A percentile compares a stretch with the other conserved stretches of the same genome.
Evolutionary conservation across 2,113 vertebrate species (phyloP).

Genomic region (Megaceryle torquata): DNA sequence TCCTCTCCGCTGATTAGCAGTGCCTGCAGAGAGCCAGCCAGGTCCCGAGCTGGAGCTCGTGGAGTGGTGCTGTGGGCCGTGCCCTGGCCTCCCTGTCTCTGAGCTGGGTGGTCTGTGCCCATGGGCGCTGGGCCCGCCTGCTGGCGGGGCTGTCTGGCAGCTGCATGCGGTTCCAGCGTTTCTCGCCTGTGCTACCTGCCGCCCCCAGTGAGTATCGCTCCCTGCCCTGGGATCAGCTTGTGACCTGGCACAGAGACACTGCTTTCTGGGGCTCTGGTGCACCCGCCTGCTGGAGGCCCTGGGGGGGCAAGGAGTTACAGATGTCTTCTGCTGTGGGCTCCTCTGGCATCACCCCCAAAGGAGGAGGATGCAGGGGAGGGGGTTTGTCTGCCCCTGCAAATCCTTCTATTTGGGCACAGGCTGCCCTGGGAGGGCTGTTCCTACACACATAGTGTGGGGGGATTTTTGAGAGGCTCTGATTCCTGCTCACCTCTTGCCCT

Average conservation of each 20-base stretch:
- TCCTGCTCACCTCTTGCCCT: not conserved
- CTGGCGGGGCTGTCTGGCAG: slow-evolving; percentile 34
- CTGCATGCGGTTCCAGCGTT: slow-evolving; percentile 31
- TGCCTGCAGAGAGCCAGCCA: not conserved
- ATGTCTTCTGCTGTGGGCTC: not conserved
- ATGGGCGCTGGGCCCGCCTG: not conserved
- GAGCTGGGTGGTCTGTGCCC: slow-evolving; percentile 12
- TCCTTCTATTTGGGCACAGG: not conserved
- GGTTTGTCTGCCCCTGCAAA: not conserved
- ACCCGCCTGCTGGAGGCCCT: not conserved
- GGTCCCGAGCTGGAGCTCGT: not conserved
- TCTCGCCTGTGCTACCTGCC: slow-evolving; percentile 14
- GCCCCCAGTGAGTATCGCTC: slow-evolving; percentile 28
- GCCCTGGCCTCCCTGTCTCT: not conserved
- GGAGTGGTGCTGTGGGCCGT: not conserved
- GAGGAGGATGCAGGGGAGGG: not conserved
- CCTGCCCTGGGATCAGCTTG: slow-evolving; percentile 2
- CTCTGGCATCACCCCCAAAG: not conserved
- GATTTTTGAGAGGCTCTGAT: not conserved
- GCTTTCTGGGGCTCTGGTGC: not conserved
- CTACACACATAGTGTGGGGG: not conserved
- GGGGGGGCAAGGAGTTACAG: not conserved
- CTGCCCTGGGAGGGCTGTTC: not conserved
- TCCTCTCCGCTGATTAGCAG: not conserved
- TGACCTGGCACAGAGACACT: not conserved